phyloP scores from a whole-genome alignment of 2,888 invertebrate species.

The Germaria angustata region DNA sequence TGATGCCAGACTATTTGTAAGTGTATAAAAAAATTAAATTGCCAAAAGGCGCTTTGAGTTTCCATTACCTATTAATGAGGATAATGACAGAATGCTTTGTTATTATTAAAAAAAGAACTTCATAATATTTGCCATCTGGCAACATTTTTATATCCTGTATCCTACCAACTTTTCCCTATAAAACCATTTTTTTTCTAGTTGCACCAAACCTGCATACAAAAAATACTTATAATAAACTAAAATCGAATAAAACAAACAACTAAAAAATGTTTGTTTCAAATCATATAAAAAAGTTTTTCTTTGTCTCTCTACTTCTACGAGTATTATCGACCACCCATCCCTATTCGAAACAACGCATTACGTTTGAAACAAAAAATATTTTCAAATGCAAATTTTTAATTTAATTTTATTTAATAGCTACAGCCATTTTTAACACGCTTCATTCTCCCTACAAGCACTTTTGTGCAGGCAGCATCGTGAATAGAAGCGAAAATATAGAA shows the following conservation, averaged over 20 bases:
- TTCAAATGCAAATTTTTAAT: slow-evolving; percentile 71
- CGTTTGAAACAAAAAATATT: slow-evolving; percentile 30
- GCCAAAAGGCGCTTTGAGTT: too few species aligned
- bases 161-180: slow-evolving; percentile 6
- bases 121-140: neutral
- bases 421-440: slow-evolving; percentile 52
- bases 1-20: neutral
- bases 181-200: slow-evolving; percentile 25
- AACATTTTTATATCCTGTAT: neutral
- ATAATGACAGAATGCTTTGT: too few species aligned
- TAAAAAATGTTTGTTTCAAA: slow-evolving; percentile 13
- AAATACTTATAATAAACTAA: slow-evolving; percentile 71
- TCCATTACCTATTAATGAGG: too few species aligned
- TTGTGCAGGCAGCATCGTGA: neutral
- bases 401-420: slow-evolving; percentile 71
- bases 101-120: too few species aligned
- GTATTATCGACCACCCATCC: neutral
- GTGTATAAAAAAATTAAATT: neutral
- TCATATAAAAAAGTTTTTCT: slow-evolving; percentile 8
- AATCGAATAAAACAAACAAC: slow-evolving; percentile 38
- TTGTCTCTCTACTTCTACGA: slow-evolving; percentile 6
- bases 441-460: neutral
- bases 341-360: neutral
- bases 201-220: slow-evolving; percentile 28
- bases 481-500: slow-evolving; percentile 4